Base-by-base conservation (phyloP, 2,113 vertebrate genomes). In the Macaca mulatta region DNA sequence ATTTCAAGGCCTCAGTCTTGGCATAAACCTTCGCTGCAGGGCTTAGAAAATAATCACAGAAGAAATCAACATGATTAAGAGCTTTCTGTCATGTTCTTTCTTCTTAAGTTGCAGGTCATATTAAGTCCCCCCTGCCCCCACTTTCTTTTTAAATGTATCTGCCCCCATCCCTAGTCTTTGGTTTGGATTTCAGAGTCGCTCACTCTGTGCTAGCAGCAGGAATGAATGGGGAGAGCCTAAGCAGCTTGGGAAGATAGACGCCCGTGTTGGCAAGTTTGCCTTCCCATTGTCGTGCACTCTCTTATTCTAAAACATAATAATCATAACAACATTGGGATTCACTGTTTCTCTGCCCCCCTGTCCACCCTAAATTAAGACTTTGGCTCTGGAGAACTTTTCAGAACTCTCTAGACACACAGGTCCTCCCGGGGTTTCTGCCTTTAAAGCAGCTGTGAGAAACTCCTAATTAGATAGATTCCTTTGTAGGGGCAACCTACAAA, bases 401-500 rank as follows among this genome's bases (percentile, higher is more conserved):
- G 97, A 96, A 97, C 55, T 48, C 96, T 98, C 92, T 87, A 97
- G 97, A 98, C 90, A 95, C 98, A 91, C 97, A 40, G 97, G 98
- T 98, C 96, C 98, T 98, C 98, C 96, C 89, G 96, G 97, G 98
- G 89, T 93, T 97, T 97, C 96, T 97, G 97, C 98, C 98, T 96
- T 98, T 98, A 94, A 98, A 98, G 97, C 98, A 97, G 97, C 98
- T 97, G 97, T 97, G 98, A 98, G 98, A 97, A 98, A 96, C 98
- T 98, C 98, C 98, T 99, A 98, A 98, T 99, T 98, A 99, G 98
- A 98, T 98, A 98, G 98, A 99, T 98, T 98, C 98, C 98, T 98
- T 98, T 98, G 98, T 98, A 96, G 98, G 97, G 97, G 97, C 97
- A 96, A 98, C 96, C 98, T 96, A 96, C 98, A 98, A 98, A 98